Base-by-base conservation (phyloP, 2,113 vertebrate species). In the Megalops atlanticus region DNA sequence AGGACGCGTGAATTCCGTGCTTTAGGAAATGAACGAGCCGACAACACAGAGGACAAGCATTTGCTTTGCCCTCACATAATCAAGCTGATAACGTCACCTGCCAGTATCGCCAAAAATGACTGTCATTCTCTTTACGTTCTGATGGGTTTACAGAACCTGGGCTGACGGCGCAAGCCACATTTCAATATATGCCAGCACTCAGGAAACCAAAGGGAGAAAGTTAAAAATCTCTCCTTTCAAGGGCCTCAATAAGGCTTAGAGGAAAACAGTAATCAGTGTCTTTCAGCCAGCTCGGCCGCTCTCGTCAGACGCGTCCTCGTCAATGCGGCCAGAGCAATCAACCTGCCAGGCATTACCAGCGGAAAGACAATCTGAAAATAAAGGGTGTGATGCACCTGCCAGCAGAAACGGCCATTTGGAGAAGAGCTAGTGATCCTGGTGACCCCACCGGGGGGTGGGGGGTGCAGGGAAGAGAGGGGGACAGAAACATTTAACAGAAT, bases 191-290 rank as follows among this genome's bases (percentile, higher is more conserved):
- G 92, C 94, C 96, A 95, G 95, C 96, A 96, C 95, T 95, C 96
- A 95, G 95, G 95, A 95, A 96, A 80, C 96, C 95, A 95, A 97
- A 96, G 95, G 94, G 95, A 96, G 96, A 98, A 97, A 96, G 97
- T 97, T 97, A 97, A 98, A n/a, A 99, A 98, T 98, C 96, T 97
- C 97, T 99, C 97, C 97, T 97, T 98, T 98, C 97, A 98, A 99
- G 97, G 97, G 96, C 96, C 97, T 99, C 97, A 99, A 99, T 98
- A 97, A 99, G 96, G 96, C 96, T 97, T 96, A 97, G 97, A 99
- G 96, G 98, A 99, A 99, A 99, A 99, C 97, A 99, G 97, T 98
- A 99, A 99, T 98, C 97, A 99, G 96, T 97, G 96, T 98, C 97
- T 98, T 98, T 98, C 96, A 98, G 96, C 95, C 92, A 86, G 95